Conservation (phyloP, 1,140 invertebrate genomes). For the Lamellibrachia luymesi region DNA sequence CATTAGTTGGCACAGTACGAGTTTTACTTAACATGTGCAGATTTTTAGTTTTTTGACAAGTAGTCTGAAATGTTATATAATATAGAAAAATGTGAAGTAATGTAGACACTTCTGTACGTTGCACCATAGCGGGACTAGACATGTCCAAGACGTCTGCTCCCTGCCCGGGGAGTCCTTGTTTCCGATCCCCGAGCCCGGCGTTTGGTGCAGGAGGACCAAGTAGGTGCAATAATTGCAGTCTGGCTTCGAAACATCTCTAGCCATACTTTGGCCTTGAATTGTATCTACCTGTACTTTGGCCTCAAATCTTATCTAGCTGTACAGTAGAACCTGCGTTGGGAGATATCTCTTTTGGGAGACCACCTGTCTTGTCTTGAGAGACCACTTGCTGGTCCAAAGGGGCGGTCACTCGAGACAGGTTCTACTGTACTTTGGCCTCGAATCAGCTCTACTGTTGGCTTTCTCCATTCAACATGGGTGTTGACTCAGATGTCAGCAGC, state of each 20-base stretch:
- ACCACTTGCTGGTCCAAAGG: not conserved
- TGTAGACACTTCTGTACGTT: not conserved
- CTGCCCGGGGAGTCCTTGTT: not conserved
- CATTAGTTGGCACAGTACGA: not conserved
- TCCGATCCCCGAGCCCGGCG: slow-evolving; percentile 6
- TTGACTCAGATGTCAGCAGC: not conserved
- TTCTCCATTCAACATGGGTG: not conserved
- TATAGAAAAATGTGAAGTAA: not conserved
- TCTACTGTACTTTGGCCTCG: not conserved
- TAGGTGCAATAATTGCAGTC: not conserved
- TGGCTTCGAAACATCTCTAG: not conserved
- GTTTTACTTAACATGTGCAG: not conserved
- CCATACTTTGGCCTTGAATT: not conserved
- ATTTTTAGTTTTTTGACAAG: not conserved
- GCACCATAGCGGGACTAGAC: slow-evolving; percentile 12
- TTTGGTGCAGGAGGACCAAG: slow-evolving; percentile 3
- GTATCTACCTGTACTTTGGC: not conserved
- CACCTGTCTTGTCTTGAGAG: not conserved
- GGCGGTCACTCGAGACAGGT: not conserved
- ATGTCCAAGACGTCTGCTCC: slow-evolving; percentile 17
- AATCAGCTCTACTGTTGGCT: not conserved
- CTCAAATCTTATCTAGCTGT: not conserved
- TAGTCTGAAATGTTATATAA: not conserved
- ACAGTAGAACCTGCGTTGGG: not conserved
- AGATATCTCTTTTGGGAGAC: not conserved